These are phyloP conservation scores for Arctopsyche grandis DNA, from an alignment of 1,140 invertebrate genomes.

Conservation along the genomic window DNA sequence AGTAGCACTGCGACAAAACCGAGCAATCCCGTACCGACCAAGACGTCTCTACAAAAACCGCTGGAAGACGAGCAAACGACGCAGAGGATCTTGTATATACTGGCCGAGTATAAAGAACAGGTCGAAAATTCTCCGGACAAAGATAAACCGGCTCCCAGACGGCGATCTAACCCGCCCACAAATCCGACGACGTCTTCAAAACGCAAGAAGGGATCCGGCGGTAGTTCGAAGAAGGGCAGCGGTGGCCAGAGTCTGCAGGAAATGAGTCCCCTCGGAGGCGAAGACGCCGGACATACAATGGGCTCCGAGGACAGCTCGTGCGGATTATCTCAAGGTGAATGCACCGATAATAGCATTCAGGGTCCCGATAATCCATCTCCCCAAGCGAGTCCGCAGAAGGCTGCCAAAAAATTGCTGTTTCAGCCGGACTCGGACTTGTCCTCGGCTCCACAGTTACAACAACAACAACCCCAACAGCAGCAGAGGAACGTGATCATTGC, in stretches of 20 bases:
- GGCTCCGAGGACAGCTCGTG: conserved; percentile 78
- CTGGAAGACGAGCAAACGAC: conserved; percentile 85
- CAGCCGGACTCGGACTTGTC: conserved; percentile 57
- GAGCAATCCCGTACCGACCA: conserved; percentile 72
- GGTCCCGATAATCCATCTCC: conserved; percentile 63
- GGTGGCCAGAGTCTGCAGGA: conserved; percentile 63
- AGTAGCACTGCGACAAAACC: conserved; percentile 70
- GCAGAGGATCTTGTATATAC: conserved; percentile 81
- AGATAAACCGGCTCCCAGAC: conserved; percentile 81
- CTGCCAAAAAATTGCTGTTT: conserved; percentile 62
- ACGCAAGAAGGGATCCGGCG: conserved; percentile 75
- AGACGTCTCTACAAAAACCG: conserved; percentile 77
- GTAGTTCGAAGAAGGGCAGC: conserved; percentile 65
- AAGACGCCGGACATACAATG: conserved; percentile 73
- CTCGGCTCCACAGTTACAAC: conserved; percentile 1
- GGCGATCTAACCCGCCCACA: conserved; percentile 78
- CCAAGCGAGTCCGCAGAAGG: conserved; percentile 64
- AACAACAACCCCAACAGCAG: conserved; percentile 44
- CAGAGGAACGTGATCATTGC: conserved; percentile 69
- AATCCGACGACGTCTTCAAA: conserved; percentile 77
- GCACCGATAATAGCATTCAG: conserved; percentile 60
- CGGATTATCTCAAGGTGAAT: conserved; percentile 70
- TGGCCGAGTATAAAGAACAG: conserved; percentile 84
- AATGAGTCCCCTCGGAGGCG: conserved; percentile 69
- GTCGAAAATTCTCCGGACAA: conserved; percentile 83